Base-by-base conservation (phyloP, 23 tunicate species). In the Trididemnum clinides region DNA sequence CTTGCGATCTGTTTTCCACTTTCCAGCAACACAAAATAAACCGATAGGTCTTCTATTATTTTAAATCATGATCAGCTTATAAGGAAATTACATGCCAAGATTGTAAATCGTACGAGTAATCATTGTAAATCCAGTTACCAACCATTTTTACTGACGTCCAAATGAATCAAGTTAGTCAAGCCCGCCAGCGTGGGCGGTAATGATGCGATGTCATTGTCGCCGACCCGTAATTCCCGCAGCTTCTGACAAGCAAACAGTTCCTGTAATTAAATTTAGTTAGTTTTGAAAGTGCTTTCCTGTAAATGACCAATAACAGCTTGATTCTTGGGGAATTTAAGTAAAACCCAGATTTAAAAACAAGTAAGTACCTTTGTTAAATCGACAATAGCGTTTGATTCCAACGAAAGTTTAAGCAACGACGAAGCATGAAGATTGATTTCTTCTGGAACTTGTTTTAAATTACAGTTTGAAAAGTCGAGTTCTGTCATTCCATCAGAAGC, bases 81-180 rank as follows among this genome's bases (percentile, higher is more conserved):
- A n/a, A n/a, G n/a, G n/a, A n/a, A n/a, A n/a, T n/a, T n/a, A n/a
- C n/a, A n/a, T n/a, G n/a, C n/a, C n/a, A n/a, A n/a, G n/a, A n/a
- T n/a, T n/a, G n/a, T n/a, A n/a, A n/a, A n/a, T n/a, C n/a, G n/a
- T n/a, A n/a, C n/a, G n/a, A n/a, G n/a, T n/a, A n/a, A n/a, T n/a
- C n/a, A n/a, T n/a, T n/a, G n/a, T n/a, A n/a, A n/a, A n/a, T n/a
- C n/a, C n/a, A 15, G 57, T 12, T 6, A 76, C 85, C 72, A 65
- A 89, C 98, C 91, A 49, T 94, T 94, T 64, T 94, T 94, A 71
- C 90, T 84, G 82, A 94, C 66, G 71, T 94, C 98, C 70, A 94
- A 57, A 75, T 94, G 89, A 0, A 37, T 86, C 26, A 94, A 79
- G 57, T 85, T 81, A 4, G 87, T 39, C 85, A 94, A 74, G 27